Evolutionary conservation across 2,888 invertebrate species (phyloP).

Genomic region (Acronicta psi): DNA sequence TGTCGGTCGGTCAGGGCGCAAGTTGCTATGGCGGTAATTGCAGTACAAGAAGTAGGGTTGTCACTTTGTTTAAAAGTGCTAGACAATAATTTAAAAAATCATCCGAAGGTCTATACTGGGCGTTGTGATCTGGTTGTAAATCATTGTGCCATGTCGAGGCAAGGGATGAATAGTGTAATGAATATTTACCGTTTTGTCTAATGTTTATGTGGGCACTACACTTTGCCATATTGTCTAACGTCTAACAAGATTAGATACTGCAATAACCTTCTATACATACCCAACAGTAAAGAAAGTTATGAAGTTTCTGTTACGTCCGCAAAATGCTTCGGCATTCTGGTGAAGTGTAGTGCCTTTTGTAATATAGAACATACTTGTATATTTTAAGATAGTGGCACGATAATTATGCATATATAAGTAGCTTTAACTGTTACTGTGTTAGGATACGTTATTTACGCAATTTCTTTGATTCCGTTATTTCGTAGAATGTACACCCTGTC

Average conservation of each 20-base stretch:
- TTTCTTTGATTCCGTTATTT: slow-evolving; percentile 18
- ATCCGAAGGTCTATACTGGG: slow-evolving; percentile 29
- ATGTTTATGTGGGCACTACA: slow-evolving; percentile 18
- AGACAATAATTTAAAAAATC: slow-evolving; percentile 55
- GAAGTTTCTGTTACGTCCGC: too few relatives aligned
- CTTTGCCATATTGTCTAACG: slow-evolving; percentile 5
- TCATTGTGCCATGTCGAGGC: slow-evolving; percentile 49
- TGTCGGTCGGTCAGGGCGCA: background rate
- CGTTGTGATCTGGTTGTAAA: slow-evolving; percentile 49
- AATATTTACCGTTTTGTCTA: slow-evolving; percentile 30
- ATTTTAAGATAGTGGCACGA: slow-evolving; percentile 13
- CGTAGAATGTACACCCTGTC: slow-evolving; percentile 10
- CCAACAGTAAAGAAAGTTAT: too few relatives aligned
- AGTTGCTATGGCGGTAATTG: slow-evolving; percentile 7
- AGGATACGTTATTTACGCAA: slow-evolving; percentile 2
- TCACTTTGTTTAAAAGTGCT: slow-evolving; percentile 33
- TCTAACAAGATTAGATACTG: too few relatives aligned
- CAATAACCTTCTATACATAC: too few relatives aligned
- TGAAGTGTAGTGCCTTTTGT: slow-evolving; percentile 18
- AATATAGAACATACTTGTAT: slow-evolving; percentile 3
- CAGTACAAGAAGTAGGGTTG: slow-evolving; percentile 21
- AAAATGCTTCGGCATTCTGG: background rate
- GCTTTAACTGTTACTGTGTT: slow-evolving; percentile 15
- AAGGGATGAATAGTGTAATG: slow-evolving; percentile 20
- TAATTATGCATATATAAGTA: slow-evolving; percentile 24